Evolutionary conservation across 2,113 vertebrate species (phyloP).

Genomic region (Microcebus jonahi): DNA sequence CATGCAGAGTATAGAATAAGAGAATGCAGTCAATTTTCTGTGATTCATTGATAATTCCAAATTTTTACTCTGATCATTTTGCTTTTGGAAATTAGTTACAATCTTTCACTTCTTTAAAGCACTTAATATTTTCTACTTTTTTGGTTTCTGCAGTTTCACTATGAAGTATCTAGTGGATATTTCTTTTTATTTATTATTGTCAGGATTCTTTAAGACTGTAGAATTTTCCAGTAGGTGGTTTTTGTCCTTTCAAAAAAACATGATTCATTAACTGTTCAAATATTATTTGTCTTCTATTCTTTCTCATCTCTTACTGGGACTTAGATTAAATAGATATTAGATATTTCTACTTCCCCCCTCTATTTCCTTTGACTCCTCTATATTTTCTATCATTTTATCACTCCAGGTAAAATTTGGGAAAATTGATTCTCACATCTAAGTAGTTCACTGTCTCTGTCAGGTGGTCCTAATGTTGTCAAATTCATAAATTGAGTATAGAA

Average conservation of each 20-base stretch:
- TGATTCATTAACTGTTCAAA: neutral
- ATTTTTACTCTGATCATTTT: neutral
- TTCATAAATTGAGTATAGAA: neutral
- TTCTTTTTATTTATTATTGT: neutral
- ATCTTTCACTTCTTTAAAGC: neutral
- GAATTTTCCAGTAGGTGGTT: neutral
- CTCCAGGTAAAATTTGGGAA: neutral
- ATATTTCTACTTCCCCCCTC: neutral
- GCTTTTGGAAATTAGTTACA: neutral
- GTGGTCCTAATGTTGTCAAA: neutral
- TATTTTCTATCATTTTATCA: neutral
- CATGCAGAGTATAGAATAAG: neutral
- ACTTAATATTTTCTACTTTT: neutral
- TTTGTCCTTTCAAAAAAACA: neutral
- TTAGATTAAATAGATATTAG: neutral
- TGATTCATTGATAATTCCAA: neutral
- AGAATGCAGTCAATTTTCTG: neutral
- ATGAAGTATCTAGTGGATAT: no score
- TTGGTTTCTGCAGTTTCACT: neutral
- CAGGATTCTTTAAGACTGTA: neutral
- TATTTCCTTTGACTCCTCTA: neutral
- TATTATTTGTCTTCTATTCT: neutral
- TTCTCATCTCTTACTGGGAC: neutral
- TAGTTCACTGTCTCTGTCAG: neutral
- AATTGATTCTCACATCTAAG: neutral